phyloP scores from a whole-genome alignment of 2,113 vertebrate genomes.

The Dascyllus trimaculatus region DNA sequence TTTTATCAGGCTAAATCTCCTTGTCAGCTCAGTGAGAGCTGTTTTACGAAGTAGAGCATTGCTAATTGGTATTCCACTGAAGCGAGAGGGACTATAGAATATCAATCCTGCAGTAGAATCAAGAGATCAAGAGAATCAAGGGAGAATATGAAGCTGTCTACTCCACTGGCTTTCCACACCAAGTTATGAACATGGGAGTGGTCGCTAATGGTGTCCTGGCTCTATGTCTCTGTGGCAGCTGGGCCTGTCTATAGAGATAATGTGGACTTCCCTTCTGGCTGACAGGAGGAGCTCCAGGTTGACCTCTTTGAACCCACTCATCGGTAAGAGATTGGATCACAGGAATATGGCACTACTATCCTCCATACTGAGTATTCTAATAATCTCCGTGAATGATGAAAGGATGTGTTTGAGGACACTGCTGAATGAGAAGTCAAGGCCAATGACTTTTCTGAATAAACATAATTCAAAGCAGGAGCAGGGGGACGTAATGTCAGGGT shows the following conservation, averaged over 20 bases:
- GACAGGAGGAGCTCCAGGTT: not conserved
- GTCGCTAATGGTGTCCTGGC: not conserved
- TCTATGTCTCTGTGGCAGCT: not conserved
- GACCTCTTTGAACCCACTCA: conserved; percentile 9
- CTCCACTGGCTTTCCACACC: conserved; percentile 3
- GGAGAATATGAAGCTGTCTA: not conserved
- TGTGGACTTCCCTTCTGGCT: not conserved
- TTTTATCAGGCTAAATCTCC: not conserved
- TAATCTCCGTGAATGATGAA: not conserved
- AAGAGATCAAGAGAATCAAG: no score
- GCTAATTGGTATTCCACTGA: not conserved
- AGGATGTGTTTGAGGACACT: conserved; percentile 5
- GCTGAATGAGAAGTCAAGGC: conserved; percentile 6
- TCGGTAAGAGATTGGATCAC: conserved; percentile 3
- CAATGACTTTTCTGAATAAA: not conserved
- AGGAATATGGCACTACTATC: conserved; percentile 6
- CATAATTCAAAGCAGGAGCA: conserved; percentile 10
- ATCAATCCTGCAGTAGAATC: no score
- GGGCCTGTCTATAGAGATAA: not conserved
- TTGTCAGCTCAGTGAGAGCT: no score
- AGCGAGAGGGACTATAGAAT: not conserved
- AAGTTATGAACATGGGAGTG: not conserved
- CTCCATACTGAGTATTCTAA: conserved; percentile 5
- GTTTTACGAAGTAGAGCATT: not conserved
- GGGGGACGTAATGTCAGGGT: not conserved